Conservation (phyloP, 2,113 vertebrate genomes). For the Elephantulus edwardii region DNA sequence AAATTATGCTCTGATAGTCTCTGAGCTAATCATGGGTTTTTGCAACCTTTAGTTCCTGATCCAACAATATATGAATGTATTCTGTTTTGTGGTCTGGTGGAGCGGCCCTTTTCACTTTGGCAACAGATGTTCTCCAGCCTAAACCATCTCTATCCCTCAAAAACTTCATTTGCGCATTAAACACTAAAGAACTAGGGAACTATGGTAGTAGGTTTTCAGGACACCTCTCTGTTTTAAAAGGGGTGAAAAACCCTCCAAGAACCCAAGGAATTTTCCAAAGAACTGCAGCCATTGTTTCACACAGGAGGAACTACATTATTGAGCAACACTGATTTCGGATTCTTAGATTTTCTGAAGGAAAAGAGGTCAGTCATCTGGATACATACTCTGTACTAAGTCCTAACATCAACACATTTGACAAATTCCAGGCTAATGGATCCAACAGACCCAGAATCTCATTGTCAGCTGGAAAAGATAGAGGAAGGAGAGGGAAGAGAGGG, state of each 20-base stretch:
- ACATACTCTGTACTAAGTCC: neutral
- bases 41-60: no score
- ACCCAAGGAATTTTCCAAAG: neutral
- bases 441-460: neutral
- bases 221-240: neutral
- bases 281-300: neutral
- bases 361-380: neutral
- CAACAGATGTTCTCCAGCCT: no score
- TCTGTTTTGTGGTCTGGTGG: no score
- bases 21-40: no score
- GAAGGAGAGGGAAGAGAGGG: neutral
- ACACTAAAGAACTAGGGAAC: no score
- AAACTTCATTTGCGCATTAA: no score
- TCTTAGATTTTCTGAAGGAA: neutral
- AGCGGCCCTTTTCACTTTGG: no score
- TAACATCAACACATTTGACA: neutral
- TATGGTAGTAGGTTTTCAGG: no score
- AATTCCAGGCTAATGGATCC: neutral
- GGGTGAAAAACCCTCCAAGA: neutral
- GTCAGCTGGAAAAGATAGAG: neutral
- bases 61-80: no score
- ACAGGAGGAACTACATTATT: neutral
- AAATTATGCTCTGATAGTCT: no score
- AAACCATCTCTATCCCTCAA: no score
- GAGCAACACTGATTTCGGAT: neutral